phyloP scores from a whole-genome alignment of 2,797 vertebrate genomes.

The Hirundo rustica region DNA sequence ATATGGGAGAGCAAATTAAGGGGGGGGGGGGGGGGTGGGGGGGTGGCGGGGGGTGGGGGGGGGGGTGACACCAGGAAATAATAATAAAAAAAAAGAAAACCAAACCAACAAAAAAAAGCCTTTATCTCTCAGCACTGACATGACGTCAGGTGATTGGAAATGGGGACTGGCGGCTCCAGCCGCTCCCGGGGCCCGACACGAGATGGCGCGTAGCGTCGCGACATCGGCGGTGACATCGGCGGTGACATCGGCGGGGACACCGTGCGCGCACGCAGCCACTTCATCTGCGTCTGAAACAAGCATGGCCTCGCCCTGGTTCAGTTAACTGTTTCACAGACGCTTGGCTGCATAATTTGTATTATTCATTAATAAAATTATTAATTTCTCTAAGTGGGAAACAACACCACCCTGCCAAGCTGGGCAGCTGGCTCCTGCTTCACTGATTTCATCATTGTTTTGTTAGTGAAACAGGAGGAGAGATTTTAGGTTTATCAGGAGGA shows the following conservation, averaged over 20 bases:
- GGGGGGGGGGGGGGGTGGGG: no score
- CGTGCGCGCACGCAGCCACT: accelerated
- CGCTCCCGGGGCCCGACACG: neutral
- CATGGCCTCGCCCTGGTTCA: accelerated
- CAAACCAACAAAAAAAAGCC: no score
- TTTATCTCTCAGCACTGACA: neutral
- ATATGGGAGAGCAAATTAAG: no score
- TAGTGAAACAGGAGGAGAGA: neutral
- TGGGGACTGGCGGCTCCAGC: neutral
- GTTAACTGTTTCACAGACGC: accelerated
- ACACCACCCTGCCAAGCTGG: neutral
- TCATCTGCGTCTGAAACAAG: accelerated
- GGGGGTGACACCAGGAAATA: no score
- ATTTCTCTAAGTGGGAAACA: neutral
- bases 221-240: neutral
- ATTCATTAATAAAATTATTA: neutral
- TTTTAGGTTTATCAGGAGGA: neutral
- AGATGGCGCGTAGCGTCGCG: slow-evolving; percentile 33
- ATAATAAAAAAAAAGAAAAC: no score
- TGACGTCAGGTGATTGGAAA: neutral
- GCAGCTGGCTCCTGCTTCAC: neutral
- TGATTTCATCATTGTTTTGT: neutral
- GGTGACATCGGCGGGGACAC: neutral
- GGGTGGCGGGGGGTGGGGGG: no score
- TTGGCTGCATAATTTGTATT: neutral